Evolutionary conservation across 2,113 vertebrate genomes (phyloP), one percentile per base, ranked within the genome.

Genomic region (Burhinus bistriatus): DNA sequence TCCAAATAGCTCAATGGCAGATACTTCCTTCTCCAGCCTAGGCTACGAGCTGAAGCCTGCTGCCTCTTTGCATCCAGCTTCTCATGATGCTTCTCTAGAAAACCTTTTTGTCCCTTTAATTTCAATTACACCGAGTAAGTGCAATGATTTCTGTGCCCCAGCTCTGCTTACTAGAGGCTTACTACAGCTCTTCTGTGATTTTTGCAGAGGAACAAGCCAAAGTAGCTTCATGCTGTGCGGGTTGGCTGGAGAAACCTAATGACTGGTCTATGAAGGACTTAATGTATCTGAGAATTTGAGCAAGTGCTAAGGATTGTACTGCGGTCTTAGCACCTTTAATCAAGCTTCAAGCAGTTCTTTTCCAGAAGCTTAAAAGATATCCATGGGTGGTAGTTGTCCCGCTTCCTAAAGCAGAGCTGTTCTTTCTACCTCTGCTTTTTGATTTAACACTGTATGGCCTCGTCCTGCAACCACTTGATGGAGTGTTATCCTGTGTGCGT

Each of bases 81-180:
- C 92, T 47, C 81, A 22, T 3, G 95, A 94, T 8, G 86, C 93
- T 19, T 95, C 98, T 52, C 96, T 99, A 82, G 97, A 98, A 65
- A 96, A 98, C 30, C 88, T 99, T 93, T 98, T 97, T 93, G 98
- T 99, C 72, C 98, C 99, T 38, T 72, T 99, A 97, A 97, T 98
- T 62, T 98, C 98, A 83, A 97, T 99, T 84, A 99, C 92, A 76
- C 97, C 96, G 8, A 99, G 99, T 99, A 97, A 95, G 99, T 98
- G 54, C 77, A n/a, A 32, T 61, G n/a, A 26, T 86, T 75, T 87
- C 80, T 79, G 59, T 94, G 75, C 26, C 34, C 42, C 49, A 92
- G 82, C 90, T 91, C 59, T 80, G 75, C 90, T 92, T 88, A 9
- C 57, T 18, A 49, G 51, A 55, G 83, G 71, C 61, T 91, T 52